Percentiles rank a stretch among this genome's conserved stretches.
Evolutionary conservation across 1,140 invertebrate genomes (phyloP).

Genomic region (Solenopsis fugax): DNA sequence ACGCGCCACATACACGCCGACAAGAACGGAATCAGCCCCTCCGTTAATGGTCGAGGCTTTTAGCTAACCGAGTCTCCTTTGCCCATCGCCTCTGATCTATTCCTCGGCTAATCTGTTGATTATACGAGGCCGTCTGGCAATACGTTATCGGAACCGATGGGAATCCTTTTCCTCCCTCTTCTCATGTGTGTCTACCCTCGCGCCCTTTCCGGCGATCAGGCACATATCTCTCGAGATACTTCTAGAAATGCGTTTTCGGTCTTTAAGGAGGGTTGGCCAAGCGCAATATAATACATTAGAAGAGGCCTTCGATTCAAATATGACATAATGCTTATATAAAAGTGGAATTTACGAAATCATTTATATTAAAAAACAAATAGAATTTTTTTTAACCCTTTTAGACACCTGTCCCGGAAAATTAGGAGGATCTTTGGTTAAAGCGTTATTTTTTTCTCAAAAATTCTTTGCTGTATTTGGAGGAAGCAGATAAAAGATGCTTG

Average conservation of each 20-base stretch:
- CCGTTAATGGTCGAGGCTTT: slow-evolving; percentile 86
- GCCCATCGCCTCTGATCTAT: slow-evolving; percentile 84
- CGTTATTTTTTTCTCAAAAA: no score
- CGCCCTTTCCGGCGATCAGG: slow-evolving; percentile 52
- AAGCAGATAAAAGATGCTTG: no score
- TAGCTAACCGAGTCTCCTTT: slow-evolving; percentile 84
- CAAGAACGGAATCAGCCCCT: slow-evolving; percentile 83
- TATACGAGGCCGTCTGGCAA: slow-evolving; percentile 85
- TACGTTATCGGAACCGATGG: slow-evolving; percentile 84
- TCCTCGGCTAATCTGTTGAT: slow-evolving; percentile 86
- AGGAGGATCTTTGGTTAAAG: no score
- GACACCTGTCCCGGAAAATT: no score
- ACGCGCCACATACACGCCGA: slow-evolving; percentile 70
- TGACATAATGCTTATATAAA: background rate
- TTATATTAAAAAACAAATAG: background rate
- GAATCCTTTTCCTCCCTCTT: slow-evolving; percentile 72
- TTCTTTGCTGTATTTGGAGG: no score
- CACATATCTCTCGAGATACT: slow-evolving; percentile 62
- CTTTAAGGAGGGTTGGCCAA: background rate
- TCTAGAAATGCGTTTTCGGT: slow-evolving; percentile 67
- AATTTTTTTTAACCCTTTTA: background rate
- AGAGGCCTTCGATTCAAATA: background rate
- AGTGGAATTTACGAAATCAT: background rate
- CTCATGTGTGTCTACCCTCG: slow-evolving; percentile 68
- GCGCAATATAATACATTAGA: background rate